Evolutionary conservation across 2,888 invertebrate genomes (phyloP), one percentile per base, ranked within the genome.

Genomic region (Artemia sinica): DNA sequence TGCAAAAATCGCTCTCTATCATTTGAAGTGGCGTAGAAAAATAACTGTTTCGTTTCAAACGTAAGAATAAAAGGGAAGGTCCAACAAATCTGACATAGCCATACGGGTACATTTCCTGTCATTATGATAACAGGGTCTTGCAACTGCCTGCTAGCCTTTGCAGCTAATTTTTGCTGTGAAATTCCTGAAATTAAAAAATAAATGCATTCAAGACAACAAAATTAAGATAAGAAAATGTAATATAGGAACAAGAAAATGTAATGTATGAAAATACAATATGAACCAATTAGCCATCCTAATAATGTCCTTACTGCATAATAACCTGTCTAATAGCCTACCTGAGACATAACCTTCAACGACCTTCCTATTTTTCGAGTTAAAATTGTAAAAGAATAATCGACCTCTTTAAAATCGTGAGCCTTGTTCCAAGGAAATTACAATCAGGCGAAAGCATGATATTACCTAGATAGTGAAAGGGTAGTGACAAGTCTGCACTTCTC

Each of bases 1-100:
- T 95, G 94, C 74, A 98, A 81, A 68, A 97, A 97, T 76, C 97
- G 86, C 81, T 93, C 93, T 70, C 97, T 87, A 81, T 98, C 97
- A 80, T 98, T 98, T 71, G 95, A 91, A 69, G 94, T 92, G 72
- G 94, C 93, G 81, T 97, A 97, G 81, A 98, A 91, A 72, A 98
- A 80, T 75, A 96, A 82, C 80, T 97, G 96, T 18, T 97, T 85
- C 66, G 95, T 94, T 78, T 96, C 95, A 80, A 98, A 98, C 69
- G 97, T 95, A 77, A 98, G 90, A 74, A 97, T 82, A 82, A 98
- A 98, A 68, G 97, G 94, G 76, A 89, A 91, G 68, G 86, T 86
- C 74, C 86, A 84, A 69, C 91, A 89, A 68, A 93, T 87, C 79
- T 91, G 91, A 74, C 89, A 88, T 72, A 97, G 81, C 97, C 97